A percentile compares a stretch with the other conserved stretches of the same genome.
Conservation (phyloP, 2,888 invertebrate genomes). For the Harpalus rubripes region DNA sequence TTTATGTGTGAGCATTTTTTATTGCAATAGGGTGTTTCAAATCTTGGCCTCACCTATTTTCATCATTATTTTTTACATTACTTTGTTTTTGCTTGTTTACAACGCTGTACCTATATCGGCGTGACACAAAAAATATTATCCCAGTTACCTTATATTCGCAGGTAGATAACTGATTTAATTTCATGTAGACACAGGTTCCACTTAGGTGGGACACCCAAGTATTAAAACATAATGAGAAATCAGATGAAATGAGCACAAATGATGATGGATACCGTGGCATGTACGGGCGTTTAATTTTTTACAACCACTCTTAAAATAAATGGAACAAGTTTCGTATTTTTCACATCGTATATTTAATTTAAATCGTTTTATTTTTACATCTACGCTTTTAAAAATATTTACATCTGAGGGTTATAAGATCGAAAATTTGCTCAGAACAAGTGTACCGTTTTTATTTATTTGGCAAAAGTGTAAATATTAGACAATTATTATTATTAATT, state of each 20-base stretch:
- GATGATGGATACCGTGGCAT: background rate
- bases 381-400: no score
- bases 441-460: no score
- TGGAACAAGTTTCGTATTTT: background rate
- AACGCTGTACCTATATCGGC: slow-evolving; percentile 13
- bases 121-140: slow-evolving; percentile 22
- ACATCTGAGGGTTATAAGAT: no score
- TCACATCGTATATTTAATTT: no score
- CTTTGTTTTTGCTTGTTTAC: slow-evolving; percentile 51
- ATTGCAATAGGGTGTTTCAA: slow-evolving; percentile 52
- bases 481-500: no score
- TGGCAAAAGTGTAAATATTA: no score
- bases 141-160: slow-evolving; percentile 28
- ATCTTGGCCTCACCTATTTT: slow-evolving; percentile 54
- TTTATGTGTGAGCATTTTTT: slow-evolving; percentile 59
- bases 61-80: slow-evolving; percentile 46
- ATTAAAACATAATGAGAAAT: slow-evolving; percentile 13
- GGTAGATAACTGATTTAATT: slow-evolving; percentile 28
- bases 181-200: slow-evolving; percentile 4
- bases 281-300: background rate
- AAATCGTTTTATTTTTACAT: no score
- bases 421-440: no score
- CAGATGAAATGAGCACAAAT: background rate
- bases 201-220: slow-evolving; percentile 16
- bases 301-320: background rate